Evolutionary conservation across 2,888 invertebrate species (phyloP).

Genomic region (Orchesella flavescens): DNA sequence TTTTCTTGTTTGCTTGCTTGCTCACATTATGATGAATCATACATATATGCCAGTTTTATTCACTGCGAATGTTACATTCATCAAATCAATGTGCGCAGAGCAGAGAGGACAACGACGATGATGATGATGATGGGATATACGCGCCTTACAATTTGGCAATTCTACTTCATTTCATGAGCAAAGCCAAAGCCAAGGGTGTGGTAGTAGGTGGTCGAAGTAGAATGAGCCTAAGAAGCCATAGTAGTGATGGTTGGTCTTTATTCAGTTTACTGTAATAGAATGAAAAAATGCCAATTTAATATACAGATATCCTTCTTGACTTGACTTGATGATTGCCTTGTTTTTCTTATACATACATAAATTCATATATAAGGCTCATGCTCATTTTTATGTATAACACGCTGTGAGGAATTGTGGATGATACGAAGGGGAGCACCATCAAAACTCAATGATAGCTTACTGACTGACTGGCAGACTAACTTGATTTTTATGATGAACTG

Average conservation of each 20-base stretch:
- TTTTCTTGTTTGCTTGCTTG: neutral
- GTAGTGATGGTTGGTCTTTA: neutral
- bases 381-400: no score
- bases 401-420: no score
- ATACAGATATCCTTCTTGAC: no score
- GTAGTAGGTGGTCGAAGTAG: conserved; percentile 47
- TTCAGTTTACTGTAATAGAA: conserved; percentile 1
- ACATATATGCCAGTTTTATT: neutral
- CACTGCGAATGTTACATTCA: neutral
- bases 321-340: no score
- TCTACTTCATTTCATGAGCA: conserved; percentile 30
- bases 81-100: neutral
- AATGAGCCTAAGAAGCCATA: conserved; percentile 16
- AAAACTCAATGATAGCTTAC: conserved; percentile 18
- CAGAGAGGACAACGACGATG: no score
- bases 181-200: conserved; percentile 45
- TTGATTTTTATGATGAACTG: conserved; percentile 32
- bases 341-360: no score
- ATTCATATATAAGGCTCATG: no score
- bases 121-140: neutral
- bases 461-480: conserved; percentile 28
- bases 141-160: conserved; percentile 17
- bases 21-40: neutral
- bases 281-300: neutral
- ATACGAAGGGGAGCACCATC: neutral